phyloP scores from a whole-genome alignment of 2,888 invertebrate species.

The Eudasyphora cyanicolor region DNA sequence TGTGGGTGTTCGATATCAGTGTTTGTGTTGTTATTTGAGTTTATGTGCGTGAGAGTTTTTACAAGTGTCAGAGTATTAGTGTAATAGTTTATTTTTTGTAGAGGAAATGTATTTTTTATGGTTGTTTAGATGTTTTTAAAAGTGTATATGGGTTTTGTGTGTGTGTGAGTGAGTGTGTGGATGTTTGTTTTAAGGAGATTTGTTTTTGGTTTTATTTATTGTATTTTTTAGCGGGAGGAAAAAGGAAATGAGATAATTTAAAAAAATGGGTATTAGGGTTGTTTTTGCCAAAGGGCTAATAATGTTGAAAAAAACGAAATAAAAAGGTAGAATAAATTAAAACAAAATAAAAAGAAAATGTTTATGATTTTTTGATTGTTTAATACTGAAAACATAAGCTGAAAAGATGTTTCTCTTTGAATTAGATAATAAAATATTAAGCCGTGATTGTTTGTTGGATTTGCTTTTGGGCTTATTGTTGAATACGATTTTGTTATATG shows the following conservation, averaged over 20 bases:
- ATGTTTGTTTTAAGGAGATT: slow-evolving; percentile 27
- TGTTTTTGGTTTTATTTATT: slow-evolving; percentile 31
- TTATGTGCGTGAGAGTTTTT: slow-evolving; percentile 22
- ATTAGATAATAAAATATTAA: slow-evolving; percentile 12
- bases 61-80: background rate
- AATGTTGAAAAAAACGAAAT: background rate
- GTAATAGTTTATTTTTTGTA: slow-evolving; percentile 10
- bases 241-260: slow-evolving; percentile 47
- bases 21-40: background rate
- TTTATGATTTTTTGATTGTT: slow-evolving; percentile 50
- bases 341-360: slow-evolving; percentile 25
- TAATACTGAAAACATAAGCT: background rate
- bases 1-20: background rate
- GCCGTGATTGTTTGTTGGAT: slow-evolving; percentile 40
- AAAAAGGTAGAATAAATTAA: slow-evolving; percentile 6
- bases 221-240: background rate
- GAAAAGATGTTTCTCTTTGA: slow-evolving; percentile 15
- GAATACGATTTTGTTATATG: no score
- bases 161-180: slow-evolving; percentile 26
- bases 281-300: slow-evolving; percentile 11
- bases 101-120: no score
- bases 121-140: no score
- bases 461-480: no score
- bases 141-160: no score
- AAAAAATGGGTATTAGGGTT: slow-evolving; percentile 44